A percentile compares a stretch with the other conserved stretches of the same genome.
Conservation (phyloP, 2,113 vertebrate species). For the Megaceryle maxima region DNA sequence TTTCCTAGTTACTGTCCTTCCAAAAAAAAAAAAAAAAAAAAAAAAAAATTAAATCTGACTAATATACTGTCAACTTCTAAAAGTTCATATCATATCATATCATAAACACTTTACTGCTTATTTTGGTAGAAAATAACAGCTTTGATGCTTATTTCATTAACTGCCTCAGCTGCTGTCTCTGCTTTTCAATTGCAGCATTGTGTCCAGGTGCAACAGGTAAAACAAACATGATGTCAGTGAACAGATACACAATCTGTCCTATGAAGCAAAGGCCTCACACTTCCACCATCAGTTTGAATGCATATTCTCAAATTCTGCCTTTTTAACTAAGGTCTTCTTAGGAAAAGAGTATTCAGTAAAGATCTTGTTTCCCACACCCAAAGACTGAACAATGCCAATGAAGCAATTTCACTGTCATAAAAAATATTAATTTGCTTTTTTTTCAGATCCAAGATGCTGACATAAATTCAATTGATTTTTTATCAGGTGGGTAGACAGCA, state of each 20-base stretch:
- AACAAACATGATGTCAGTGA: neutral
- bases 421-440: neutral
- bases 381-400: neutral
- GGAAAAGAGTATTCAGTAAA: neutral
- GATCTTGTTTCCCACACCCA: neutral
- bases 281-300: neutral
- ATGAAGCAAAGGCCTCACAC: neutral
- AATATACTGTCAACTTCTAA: neutral
- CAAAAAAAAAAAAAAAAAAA: neutral
- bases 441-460: neutral
- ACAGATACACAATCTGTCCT: neutral
- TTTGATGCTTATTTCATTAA: neutral
- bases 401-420: neutral
- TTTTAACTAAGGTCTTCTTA: neutral
- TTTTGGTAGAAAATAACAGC: neutral
- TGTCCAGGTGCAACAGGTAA: neutral
- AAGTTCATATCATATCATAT: neutral
- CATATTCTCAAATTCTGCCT: neutral
- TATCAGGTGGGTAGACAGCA: neutral
- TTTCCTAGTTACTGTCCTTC: neutral
- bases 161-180: neutral
- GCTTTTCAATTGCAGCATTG: neutral
- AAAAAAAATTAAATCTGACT: neutral
- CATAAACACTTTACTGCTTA: neutral
- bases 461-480: neutral